phyloP scores from a whole-genome alignment of 2,113 vertebrate species.

The Paramisgurnus dabryanus region DNA sequence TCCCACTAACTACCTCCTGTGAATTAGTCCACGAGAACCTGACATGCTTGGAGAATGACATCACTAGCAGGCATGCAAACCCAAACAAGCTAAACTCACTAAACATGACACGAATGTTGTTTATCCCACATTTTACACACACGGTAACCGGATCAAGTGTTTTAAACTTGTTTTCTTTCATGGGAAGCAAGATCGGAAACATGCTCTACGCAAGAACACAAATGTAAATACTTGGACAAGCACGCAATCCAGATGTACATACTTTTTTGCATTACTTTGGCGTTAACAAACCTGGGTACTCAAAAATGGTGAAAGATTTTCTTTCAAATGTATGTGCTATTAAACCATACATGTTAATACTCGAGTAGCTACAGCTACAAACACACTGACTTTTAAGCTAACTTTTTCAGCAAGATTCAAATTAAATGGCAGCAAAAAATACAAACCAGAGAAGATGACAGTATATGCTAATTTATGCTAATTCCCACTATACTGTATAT shows the following conservation, averaged over 20 bases:
- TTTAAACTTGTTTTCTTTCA: neutral
- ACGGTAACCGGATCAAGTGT: no score
- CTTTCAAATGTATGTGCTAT: neutral
- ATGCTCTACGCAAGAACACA: neutral
- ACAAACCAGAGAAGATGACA: no score
- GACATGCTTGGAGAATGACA: slow-evolving; percentile 55
- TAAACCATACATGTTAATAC: neutral
- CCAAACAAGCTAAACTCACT: slow-evolving; percentile 11
- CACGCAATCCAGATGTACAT: neutral
- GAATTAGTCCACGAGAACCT: slow-evolving; percentile 66
- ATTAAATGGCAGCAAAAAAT: neutral
- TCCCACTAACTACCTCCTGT: slow-evolving; percentile 74
- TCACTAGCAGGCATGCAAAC: slow-evolving; percentile 64
- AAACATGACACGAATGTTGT: neutral
- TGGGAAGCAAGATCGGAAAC: neutral
- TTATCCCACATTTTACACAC: neutral
- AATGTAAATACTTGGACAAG: neutral
- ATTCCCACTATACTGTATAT: no score
- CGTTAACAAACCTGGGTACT: neutral
- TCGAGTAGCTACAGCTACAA: neutral
- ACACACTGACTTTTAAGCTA: no score
- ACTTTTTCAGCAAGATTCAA: neutral
- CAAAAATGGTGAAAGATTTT: neutral
- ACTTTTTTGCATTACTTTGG: neutral
- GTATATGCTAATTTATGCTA: no score